A percentile compares a stretch with the other conserved stretches of the same genome.
phyloP scores from a whole-genome alignment of 92 coral and sea anemone species.

The Montipora capitata region DNA sequence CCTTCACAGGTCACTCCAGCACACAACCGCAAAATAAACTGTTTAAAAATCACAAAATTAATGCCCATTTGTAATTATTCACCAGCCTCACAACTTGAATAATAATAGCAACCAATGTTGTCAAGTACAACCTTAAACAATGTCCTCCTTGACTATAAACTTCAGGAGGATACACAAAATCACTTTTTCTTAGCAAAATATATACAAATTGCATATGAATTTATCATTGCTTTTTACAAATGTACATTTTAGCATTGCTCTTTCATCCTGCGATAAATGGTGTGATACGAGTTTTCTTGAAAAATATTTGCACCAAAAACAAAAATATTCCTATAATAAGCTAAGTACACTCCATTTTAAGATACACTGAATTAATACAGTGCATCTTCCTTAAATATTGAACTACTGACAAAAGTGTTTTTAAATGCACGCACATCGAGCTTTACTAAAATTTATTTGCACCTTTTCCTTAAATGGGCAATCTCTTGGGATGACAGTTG shows the following conservation, averaged over 20 bases:
- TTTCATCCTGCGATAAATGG: neutral
- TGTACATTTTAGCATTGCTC: neutral
- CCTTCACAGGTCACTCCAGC: neutral
- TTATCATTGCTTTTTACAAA: slow-evolving; percentile 35
- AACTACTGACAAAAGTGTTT: neutral
- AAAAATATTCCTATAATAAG: slow-evolving; percentile 43
- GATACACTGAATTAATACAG: slow-evolving; percentile 22
- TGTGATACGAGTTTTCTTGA: slow-evolving; percentile 34
- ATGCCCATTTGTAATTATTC: neutral
- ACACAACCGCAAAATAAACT: neutral
- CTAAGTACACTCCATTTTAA: slow-evolving; percentile 10
- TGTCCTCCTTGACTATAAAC: neutral
- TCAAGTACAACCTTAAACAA: neutral
- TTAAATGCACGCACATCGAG: neutral
- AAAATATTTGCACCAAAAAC: slow-evolving; percentile 39
- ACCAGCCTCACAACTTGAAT: slow-evolving; percentile 9
- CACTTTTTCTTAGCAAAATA: slow-evolving; percentile 53
- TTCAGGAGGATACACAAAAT: slow-evolving; percentile 6
- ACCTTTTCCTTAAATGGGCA: too few relatives aligned
- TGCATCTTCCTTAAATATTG: slow-evolving; percentile 40
- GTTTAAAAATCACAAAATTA: neutral
- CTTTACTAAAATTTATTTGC: too few relatives aligned
- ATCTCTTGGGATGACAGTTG: too few relatives aligned
- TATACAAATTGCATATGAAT: slow-evolving; percentile 39
- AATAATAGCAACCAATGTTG: neutral